Conservation (phyloP, 2,113 vertebrate genomes). For the Myotis davidii region DNA sequence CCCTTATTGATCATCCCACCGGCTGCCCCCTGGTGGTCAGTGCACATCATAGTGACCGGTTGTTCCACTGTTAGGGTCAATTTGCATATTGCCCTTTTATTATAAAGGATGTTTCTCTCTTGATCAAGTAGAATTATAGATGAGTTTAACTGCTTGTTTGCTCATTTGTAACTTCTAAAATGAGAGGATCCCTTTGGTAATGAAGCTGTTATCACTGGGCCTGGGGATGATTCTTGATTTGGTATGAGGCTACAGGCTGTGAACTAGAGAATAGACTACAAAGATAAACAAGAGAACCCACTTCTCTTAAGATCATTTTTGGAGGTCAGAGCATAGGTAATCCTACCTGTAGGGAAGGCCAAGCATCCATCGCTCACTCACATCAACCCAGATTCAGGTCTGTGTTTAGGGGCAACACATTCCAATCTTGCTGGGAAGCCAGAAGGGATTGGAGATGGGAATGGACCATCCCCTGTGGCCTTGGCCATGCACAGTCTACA, state of each 20-base stretch:
- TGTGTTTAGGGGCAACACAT: neutral
- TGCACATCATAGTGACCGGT: too few relatives aligned
- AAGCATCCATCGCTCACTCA: neutral
- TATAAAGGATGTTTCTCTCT: neutral
- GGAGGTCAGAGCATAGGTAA: neutral
- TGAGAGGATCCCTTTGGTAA: neutral
- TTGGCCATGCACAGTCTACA: slow-evolving; percentile 34
- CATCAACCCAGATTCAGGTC: neutral
- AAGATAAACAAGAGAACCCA: neutral
- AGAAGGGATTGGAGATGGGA: slow-evolving; percentile 56
- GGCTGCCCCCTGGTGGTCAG: too few relatives aligned
- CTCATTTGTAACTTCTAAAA: neutral
- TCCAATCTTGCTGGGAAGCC: neutral
- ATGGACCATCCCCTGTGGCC: slow-evolving; percentile 10
- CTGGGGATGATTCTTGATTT: neutral
- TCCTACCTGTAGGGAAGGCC: neutral
- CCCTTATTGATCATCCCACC: too few relatives aligned
- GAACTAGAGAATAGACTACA: neutral
- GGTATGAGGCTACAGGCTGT: neutral
- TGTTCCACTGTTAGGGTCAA: too few relatives aligned
- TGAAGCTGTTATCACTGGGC: neutral
- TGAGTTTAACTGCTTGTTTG: neutral
- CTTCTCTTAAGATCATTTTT: neutral
- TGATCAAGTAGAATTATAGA: neutral
- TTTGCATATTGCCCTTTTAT: too few relatives aligned